Evolutionary conservation across 2,888 invertebrate species (phyloP), one percentile per base, ranked within the genome.

Genomic region (Catocala nupta): DNA sequence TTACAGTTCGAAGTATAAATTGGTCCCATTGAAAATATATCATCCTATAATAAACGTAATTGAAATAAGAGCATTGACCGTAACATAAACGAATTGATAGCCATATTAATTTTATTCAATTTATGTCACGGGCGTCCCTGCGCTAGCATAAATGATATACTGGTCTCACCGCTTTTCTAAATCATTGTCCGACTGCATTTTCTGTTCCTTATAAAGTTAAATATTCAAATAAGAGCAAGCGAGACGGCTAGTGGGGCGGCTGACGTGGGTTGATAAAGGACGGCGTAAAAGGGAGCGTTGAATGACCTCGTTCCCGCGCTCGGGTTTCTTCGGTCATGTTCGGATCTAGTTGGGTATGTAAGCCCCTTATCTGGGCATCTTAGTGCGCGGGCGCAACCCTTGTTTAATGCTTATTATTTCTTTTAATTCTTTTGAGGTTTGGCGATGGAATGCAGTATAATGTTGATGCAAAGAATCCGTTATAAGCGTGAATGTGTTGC

Each of bases 101-200:
- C 74, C 82, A 81, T 80, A 88, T 89, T 87, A 88, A 89, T 89
- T 89, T 88, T 88, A 89, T 89, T 88, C 86, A 91, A 90, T 90
- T 88, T 87, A 88, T 86, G 75, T 78, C 73, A 78, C 77, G 70
- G 65, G 68, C 71, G 75, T 71, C 80, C 77, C 81, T 79, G 71
- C 77, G 68, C 77, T 68, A 79, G 65, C 80, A 80, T 80, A 82
- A 81, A 86, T 83, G 79, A 87, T 84, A 80, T 77, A 84, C 73
- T 81, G 76, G 74, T 73, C 77, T 76, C 76, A 77, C 77, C 62
- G 83, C 86, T 84, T 86, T 89, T 83, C 86, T 90, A 89, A 90
- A 89, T 88, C 89, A 88, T 88, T 83, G 84, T 82, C 77, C 73
- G 79, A 77, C 79, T 81, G 77, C 83, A 82, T 86, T 82, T 81